Conservation (phyloP, 1,140 invertebrate genomes). For the Papilio polyxenes region DNA sequence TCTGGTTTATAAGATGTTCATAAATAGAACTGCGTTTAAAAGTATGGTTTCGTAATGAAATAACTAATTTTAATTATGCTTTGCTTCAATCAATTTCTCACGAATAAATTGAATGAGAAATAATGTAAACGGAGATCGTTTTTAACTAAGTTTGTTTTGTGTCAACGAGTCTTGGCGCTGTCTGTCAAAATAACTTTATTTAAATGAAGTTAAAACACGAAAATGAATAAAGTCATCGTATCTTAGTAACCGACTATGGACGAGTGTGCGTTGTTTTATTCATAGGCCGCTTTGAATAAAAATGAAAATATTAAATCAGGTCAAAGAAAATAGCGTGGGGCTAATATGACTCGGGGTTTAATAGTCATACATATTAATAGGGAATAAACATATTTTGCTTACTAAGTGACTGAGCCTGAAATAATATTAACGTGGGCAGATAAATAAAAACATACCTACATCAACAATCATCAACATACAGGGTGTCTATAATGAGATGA, state of each 20-base stretch:
- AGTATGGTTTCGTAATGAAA: background rate
- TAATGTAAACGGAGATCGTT: slow-evolving; percentile 20
- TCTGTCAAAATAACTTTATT: slow-evolving; percentile 46
- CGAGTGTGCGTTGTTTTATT: slow-evolving; percentile 71
- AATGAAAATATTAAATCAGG: slow-evolving; percentile 76
- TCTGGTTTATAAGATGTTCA: background rate
- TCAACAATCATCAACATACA: background rate
- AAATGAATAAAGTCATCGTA: slow-evolving; percentile 67
- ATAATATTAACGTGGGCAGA: background rate
- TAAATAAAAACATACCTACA: slow-evolving; percentile 21
- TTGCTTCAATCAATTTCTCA: background rate
- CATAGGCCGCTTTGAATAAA: slow-evolving; percentile 77
- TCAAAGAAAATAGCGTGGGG: slow-evolving; percentile 56
- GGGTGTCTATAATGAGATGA: background rate
- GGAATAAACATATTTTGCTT: slow-evolving; percentile 48
- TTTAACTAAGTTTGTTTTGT: slow-evolving; percentile 29
- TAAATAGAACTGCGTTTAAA: background rate
- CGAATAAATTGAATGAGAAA: background rate
- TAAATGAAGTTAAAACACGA: slow-evolving; percentile 63
- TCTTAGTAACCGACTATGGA: slow-evolving; percentile 58
- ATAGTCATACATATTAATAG: slow-evolving; percentile 74
- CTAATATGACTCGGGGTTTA: slow-evolving; percentile 64
- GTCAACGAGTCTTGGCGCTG: slow-evolving; percentile 12
- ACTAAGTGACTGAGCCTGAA: background rate
- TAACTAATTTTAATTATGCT: background rate